These are phyloP conservation scores for Canis aureus DNA, from an alignment of 2,113 vertebrate species.

Conservation along the genomic window DNA sequence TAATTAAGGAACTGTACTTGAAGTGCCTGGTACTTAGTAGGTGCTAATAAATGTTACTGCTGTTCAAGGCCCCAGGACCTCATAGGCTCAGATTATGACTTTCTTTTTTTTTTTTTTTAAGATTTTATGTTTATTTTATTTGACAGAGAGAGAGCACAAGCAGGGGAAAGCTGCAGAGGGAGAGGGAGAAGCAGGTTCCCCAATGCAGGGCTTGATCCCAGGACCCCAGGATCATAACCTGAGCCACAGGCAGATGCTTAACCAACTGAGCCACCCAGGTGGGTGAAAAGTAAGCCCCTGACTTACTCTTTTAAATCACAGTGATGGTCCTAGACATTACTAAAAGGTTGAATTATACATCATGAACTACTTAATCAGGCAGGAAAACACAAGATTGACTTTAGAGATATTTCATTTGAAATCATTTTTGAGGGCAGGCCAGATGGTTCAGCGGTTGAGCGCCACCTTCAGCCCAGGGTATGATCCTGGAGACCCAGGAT, in stretches of 20 bases:
- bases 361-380: not conserved
- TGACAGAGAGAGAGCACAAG: not conserved
- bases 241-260: not conserved
- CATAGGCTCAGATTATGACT: not conserved
- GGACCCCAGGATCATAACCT: not conserved
- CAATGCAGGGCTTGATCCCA: not conserved
- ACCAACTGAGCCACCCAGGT: not conserved
- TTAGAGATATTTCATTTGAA: conserved; percentile 8
- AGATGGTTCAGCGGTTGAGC: too few species aligned
- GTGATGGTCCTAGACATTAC: not conserved
- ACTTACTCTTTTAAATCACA: not conserved
- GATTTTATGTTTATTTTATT: not conserved
- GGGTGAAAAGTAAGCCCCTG: not conserved
- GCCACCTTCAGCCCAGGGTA: too few species aligned
- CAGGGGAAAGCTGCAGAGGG: not conserved
- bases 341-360: not conserved
- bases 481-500: too few species aligned
- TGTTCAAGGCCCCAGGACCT: not conserved
- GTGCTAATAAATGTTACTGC: not conserved
- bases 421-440: not conserved
- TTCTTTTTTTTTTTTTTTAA: not conserved
- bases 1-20: conserved; percentile 19
- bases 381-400: not conserved
- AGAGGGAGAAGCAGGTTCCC: not conserved
- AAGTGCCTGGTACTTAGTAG: not conserved